phyloP scores from a whole-genome alignment of 2,113 vertebrate genomes.

The Tetrao urogallus region DNA sequence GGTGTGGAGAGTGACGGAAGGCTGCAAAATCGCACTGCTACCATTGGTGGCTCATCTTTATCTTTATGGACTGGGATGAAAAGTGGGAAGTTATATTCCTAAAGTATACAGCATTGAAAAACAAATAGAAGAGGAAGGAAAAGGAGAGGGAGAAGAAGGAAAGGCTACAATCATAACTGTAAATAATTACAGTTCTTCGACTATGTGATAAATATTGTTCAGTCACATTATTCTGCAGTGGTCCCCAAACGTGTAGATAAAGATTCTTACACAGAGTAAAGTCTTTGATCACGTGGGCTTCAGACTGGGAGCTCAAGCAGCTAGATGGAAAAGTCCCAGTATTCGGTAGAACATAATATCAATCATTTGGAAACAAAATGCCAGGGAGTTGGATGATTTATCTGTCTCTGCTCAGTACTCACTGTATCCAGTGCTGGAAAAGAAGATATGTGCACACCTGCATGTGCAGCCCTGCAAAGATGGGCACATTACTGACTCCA shows the following conservation, averaged over 20 bases:
- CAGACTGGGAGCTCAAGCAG: neutral
- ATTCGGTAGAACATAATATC: neutral
- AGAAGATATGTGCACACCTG: rapidly evolving
- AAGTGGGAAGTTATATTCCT: neutral
- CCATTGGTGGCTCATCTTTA: neutral
- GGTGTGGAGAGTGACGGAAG: neutral
- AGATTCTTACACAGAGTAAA: neutral
- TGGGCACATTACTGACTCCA: rapidly evolving
- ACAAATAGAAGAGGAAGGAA: neutral
- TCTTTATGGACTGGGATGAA: neutral
- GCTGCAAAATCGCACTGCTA: neutral
- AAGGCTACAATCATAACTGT: neutral
- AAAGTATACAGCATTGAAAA: neutral
- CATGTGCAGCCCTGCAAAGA: rapidly evolving
- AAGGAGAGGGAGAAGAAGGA: neutral
- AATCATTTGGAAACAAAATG: neutral
- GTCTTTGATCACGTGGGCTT: neutral
- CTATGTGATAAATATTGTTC: neutral
- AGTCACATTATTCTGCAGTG: neutral
- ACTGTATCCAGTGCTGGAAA: neutral
- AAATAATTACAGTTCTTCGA: neutral
- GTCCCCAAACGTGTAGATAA: neutral
- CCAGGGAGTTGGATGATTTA: neutral
- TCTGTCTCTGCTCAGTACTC: neutral
- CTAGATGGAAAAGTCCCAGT: neutral